Percentiles rank a stretch among this genome's conserved stretches.
These are phyloP conservation scores for Ernsta delagoae DNA, from an alignment of 2,888 invertebrate genomes.

Conservation along the genomic window DNA sequence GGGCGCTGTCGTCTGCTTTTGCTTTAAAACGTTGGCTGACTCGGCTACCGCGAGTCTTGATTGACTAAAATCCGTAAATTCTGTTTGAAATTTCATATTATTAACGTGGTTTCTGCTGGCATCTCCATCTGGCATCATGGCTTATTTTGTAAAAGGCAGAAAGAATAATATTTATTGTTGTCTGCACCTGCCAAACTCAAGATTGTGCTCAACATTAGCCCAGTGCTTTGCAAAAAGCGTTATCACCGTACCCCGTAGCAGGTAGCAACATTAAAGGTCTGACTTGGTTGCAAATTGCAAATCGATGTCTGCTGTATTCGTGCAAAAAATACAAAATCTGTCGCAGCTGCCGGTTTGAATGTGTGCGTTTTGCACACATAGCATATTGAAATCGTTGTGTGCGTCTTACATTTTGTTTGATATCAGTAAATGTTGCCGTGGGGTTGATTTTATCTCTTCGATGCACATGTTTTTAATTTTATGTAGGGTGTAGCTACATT, in stretches of 20 bases:
- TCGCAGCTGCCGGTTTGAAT: constrained; percentile 57
- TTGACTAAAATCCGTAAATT: too few relatives aligned
- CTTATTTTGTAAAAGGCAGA: not conserved
- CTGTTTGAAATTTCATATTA: too few relatives aligned
- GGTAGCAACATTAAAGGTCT: constrained; percentile 52
- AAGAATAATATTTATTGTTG: not conserved
- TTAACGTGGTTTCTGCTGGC: too few relatives aligned
- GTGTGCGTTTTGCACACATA: constrained; percentile 4
- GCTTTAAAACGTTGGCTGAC: too few relatives aligned
- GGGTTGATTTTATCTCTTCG: constrained; percentile 26
- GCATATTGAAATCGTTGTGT: too few relatives aligned
- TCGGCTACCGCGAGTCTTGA: too few relatives aligned
- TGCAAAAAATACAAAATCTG: constrained; percentile 66
- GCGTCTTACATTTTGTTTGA: constrained; percentile 12
- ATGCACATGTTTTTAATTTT: not conserved
- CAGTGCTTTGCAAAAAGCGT: constrained; percentile 24
- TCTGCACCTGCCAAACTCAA: constrained; percentile 30
- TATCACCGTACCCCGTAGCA: constrained; percentile 41
- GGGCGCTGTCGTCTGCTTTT: too few relatives aligned
- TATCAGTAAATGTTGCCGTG: constrained; percentile 16
- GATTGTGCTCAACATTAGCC: constrained; percentile 16
- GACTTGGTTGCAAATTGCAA: constrained; percentile 64
- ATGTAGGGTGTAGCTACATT: too few relatives aligned
- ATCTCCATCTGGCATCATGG: too few relatives aligned
- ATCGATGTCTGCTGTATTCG: constrained; percentile 59